Conservation (phyloP, 2,113 vertebrate species). For the Ptyas mucosa region DNA sequence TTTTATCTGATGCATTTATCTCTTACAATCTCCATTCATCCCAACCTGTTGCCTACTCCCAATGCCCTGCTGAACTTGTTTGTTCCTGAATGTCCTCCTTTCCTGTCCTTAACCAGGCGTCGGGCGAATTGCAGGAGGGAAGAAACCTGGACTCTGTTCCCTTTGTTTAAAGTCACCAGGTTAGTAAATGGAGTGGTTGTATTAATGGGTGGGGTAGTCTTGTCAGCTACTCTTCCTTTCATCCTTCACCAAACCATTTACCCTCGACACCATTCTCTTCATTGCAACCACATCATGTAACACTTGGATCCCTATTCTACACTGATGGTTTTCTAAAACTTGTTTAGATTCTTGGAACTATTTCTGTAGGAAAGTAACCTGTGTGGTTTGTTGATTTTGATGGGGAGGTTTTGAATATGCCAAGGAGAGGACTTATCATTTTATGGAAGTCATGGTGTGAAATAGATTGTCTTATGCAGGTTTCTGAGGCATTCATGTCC, state of each 20-base stretch:
- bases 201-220: slow-evolving; percentile 48
- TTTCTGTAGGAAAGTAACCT: not conserved
- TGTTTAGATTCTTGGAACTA: not conserved
- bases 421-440: not conserved
- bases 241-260: slow-evolving; percentile 1
- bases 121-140: slow-evolving; percentile 76
- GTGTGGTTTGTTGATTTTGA: accelerated
- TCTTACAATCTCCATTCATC: slow-evolving; percentile 32
- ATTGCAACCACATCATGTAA: not conserved
- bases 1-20: slow-evolving; percentile 35
- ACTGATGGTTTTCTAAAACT: not conserved
- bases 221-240: slow-evolving; percentile 20
- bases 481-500: not conserved
- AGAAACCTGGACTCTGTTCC: slow-evolving; percentile 79
- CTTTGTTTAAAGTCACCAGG: slow-evolving; percentile 83
- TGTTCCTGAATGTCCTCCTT: slow-evolving; percentile 76
- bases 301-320: not conserved
- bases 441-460: not conserved
- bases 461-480: not conserved
- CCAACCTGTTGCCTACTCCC: not conserved
- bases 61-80: slow-evolving; percentile 14
- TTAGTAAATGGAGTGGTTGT: slow-evolving; percentile 65
- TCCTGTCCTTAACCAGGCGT: slow-evolving; percentile 80
- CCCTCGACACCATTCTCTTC: not conserved
- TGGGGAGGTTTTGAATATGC: not conserved